Evolutionary conservation across 1,140 invertebrate species (phyloP).

Genomic region (Neoseiulus cucumeris): DNA sequence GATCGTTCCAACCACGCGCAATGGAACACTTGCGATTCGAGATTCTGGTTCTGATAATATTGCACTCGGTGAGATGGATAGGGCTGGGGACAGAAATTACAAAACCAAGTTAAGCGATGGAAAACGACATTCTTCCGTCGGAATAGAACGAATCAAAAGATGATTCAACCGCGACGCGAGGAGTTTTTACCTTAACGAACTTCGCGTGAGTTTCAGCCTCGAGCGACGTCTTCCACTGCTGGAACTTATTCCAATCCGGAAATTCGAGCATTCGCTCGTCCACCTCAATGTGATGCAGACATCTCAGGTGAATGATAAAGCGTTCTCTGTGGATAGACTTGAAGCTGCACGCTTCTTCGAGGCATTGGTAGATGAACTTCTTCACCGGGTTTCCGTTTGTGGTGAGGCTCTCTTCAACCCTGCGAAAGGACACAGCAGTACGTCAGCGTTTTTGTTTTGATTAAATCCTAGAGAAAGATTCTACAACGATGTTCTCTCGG

Average conservation of each 20-base stretch:
- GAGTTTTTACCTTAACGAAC: constrained; percentile 5
- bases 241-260: background rate
- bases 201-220: background rate
- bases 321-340: background rate
- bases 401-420: background rate
- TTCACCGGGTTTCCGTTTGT: background rate
- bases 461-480: too few relatives aligned
- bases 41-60: constrained; percentile 7
- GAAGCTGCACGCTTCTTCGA: background rate
- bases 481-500: too few relatives aligned
- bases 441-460: too few relatives aligned
- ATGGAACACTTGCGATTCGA: constrained; percentile 8
- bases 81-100: background rate
- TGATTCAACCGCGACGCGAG: background rate
- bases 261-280: background rate
- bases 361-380: background rate
- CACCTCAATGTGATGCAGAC: background rate
- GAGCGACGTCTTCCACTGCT: background rate
- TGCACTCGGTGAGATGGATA: background rate
- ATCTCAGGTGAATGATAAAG: constrained; percentile 1
- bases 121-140: background rate
- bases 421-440: too few relatives aligned
- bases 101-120: background rate
- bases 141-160: background rate
- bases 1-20: constrained; percentile 2